Evolutionary conservation across 37 sponge, comb jelly and placozoan genomes (phyloP).

Genomic region (Geodia barretti): DNA sequence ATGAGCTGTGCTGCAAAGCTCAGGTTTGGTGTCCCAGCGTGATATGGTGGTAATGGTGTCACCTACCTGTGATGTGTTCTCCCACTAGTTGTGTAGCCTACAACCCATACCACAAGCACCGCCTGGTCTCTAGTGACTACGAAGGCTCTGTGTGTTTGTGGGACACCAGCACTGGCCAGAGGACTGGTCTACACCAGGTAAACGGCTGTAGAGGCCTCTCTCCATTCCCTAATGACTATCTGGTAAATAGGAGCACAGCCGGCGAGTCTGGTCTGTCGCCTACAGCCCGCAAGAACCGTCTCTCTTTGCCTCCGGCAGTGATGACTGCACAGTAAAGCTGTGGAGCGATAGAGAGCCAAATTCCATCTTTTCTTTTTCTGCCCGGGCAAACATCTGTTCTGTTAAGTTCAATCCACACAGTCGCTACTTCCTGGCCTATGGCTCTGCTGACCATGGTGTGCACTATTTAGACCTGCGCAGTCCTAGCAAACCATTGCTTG

Average conservation of each 20-base stretch:
- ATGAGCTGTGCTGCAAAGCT: slow-evolving; percentile 77
- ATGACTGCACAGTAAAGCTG: slow-evolving; percentile 84
- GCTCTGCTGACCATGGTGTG: slow-evolving; percentile 82
- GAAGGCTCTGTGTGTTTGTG: slow-evolving; percentile 71
- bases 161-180: slow-evolving; percentile 55
- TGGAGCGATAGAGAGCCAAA: slow-evolving; percentile 56
- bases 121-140: slow-evolving; percentile 71
- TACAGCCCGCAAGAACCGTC: slow-evolving; percentile 68
- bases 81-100: slow-evolving; percentile 48
- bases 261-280: slow-evolving; percentile 83
- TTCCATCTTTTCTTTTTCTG: slow-evolving; percentile 27
- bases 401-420: slow-evolving; percentile 75
- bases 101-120: slow-evolving; percentile 57
- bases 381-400: slow-evolving; percentile 81
- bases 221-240: not conserved
- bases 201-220: too few species aligned
- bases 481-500: slow-evolving; percentile 21
- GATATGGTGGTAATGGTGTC: not conserved
- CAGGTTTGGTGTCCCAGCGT: slow-evolving; percentile 35
- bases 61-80: not conserved
- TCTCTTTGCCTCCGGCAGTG: slow-evolving; percentile 79
- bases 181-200: slow-evolving; percentile 53
- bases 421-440: slow-evolving; percentile 72
- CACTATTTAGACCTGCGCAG: slow-evolving; percentile 75
- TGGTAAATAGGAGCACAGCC: slow-evolving; percentile 75